Evolutionary conservation across 2,113 vertebrate species (phyloP).

Genomic region (Naja naja): DNA sequence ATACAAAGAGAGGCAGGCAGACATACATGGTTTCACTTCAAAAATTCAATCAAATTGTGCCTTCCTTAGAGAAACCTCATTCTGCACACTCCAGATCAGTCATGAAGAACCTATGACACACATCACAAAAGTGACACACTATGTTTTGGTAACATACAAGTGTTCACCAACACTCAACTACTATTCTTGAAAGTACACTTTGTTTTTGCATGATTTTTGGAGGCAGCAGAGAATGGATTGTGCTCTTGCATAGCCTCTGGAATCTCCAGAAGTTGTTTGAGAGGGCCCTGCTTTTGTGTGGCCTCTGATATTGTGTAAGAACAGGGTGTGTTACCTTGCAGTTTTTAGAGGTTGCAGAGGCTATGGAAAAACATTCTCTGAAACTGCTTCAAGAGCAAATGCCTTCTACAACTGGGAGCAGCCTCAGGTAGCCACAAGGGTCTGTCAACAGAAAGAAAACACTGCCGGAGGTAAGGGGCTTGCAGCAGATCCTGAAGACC

Average conservation of each 20-base stretch:
- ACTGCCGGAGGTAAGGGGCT: too few species aligned
- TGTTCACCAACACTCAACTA: not conserved
- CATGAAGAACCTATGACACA: not conserved
- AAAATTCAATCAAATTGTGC: constrained; percentile 25
- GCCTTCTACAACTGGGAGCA: not conserved
- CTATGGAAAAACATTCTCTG: not conserved
- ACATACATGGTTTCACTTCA: not conserved
- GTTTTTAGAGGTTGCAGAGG: not conserved
- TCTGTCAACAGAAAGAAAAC: not conserved
- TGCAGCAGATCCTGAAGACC: too few species aligned
- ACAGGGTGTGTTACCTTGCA: not conserved
- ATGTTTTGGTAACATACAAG: not conserved
- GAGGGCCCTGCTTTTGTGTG: not conserved
- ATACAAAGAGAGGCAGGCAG: not conserved
- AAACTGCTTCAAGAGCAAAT: not conserved
- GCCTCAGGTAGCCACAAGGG: not conserved
- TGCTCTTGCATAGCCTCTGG: not conserved
- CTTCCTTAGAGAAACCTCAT: constrained; percentile 16
- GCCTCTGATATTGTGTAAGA: not conserved
- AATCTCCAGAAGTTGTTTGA: not conserved
- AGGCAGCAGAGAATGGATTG: not conserved
- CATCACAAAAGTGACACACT: not conserved
- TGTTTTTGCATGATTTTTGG: not conserved
- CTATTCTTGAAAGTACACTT: not conserved
- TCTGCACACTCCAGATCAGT: not conserved